A percentile compares a stretch with the other conserved stretches of the same genome.
These are phyloP conservation scores for Drosophila parabipectinata DNA, from an alignment of 1,140 invertebrate genomes.

Conservation along the genomic window DNA sequence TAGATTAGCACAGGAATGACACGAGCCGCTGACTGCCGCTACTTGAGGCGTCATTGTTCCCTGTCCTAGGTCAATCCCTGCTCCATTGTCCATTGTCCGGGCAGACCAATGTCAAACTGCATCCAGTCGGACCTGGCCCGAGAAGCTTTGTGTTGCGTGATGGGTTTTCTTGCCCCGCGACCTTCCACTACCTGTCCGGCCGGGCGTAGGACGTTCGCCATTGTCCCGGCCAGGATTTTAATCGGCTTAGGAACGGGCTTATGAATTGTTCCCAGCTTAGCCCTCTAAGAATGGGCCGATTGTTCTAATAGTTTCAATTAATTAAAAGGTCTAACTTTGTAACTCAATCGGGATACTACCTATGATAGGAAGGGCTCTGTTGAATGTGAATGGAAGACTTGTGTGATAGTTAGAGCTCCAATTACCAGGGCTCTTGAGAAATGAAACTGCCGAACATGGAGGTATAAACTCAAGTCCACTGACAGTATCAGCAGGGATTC, in stretches of 20 bases:
- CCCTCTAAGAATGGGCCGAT: not conserved
- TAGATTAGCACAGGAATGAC: constrained; percentile 58
- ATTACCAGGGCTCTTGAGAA: not conserved
- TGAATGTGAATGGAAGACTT: too few relatives aligned
- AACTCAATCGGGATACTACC: not conserved
- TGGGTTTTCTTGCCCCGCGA: constrained; percentile 26
- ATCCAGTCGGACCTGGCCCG: not conserved
- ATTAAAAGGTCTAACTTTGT: not conserved
- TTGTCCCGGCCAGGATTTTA: constrained; percentile 2
- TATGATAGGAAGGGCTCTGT: not conserved
- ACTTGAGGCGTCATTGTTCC: constrained; percentile 13
- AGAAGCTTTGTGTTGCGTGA: constrained; percentile 48
- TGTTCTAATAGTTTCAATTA: not conserved
- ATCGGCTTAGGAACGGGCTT: constrained; percentile 1
- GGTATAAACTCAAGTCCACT: not conserved
- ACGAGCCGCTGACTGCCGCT: constrained; percentile 33
- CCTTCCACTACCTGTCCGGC: not conserved
- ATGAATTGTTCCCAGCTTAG: not conserved
- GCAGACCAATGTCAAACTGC: constrained; percentile 23
- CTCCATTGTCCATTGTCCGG: constrained; percentile 9
- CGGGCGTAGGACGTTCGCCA: not conserved
- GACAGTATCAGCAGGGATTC: constrained; percentile 14
- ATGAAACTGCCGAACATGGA: not conserved
- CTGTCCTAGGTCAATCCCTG: constrained; percentile 10
- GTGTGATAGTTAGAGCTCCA: not conserved